Evolutionary conservation across 2,113 vertebrate genomes (phyloP).

Genomic region (Sterrhoptilus dennistouni): DNA sequence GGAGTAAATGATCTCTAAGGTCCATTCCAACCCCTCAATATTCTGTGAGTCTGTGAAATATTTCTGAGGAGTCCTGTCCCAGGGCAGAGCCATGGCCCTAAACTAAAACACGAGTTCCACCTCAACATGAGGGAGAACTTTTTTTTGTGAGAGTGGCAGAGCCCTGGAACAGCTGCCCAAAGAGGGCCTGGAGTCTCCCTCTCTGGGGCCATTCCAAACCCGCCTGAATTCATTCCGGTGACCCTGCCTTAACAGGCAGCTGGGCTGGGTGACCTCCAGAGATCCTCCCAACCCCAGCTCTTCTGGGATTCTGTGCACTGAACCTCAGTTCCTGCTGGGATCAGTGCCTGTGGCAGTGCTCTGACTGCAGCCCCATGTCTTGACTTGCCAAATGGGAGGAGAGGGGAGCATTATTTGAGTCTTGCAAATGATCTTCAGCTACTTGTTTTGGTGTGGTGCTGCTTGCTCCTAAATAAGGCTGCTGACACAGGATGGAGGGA

Average conservation of each 20-base stretch:
- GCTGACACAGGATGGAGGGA: background rate
- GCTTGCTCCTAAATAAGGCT: background rate
- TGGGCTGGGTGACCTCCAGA: background rate
- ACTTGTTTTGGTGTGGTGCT: background rate
- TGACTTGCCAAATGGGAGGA: background rate
- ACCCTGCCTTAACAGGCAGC: background rate
- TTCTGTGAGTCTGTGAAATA: background rate
- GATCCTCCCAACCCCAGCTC: background rate
- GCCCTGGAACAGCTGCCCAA: background rate
- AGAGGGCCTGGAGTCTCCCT: background rate
- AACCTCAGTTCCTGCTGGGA: rapidly evolving
- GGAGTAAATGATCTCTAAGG: background rate
- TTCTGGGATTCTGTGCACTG: background rate
- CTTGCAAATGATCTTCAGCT: rapidly evolving
- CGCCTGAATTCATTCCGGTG: background rate
- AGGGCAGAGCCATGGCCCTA: background rate
- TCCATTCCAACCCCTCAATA: background rate
- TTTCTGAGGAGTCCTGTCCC: background rate
- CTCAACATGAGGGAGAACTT: background rate
- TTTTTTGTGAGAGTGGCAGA: background rate
- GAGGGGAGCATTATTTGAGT: background rate
- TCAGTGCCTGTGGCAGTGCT: background rate
- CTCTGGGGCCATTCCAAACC: background rate
- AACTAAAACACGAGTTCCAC: background rate
- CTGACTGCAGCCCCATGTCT: rapidly evolving